Base-by-base conservation (phyloP, 1,140 invertebrate species). In the Brachionus manjavacas region DNA sequence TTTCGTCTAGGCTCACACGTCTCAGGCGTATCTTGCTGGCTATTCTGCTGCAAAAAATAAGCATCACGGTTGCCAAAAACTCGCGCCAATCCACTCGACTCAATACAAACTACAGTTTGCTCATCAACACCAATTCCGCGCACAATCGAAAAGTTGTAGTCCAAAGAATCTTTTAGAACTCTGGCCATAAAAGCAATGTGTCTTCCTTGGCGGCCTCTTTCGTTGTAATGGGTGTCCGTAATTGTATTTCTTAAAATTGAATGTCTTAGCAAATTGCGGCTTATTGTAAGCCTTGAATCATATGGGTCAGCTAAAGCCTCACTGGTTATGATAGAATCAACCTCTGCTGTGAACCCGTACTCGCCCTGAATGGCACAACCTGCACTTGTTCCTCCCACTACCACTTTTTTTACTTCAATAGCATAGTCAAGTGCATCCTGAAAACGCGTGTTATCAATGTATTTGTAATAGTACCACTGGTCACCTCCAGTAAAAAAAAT, bases 341-440 rank as follows among this genome's bases (percentile, higher is more conserved):
- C 41, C 16, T 68, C 55, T 31, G 80, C 80, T 9, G 64, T 68
- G 39, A 83, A 83, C 1, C n/a, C 55, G 25, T 23, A 68, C 31
- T 68, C 39, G 12, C 80, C 80, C 41, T 68, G 80, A 23, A 83
- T 83, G 66, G 80, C 80, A 68, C 80, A 83, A 12, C 80, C 80
- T 23, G 80, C 80, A 52, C 55, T 68, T 23, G 80, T 83, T 20
- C 80, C 80, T 16, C 80, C 80, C 1, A 83, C 66, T 9, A 68
- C 55, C 12, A 70, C 49, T 68, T 35, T 49, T 68, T 83, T 83
- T 8, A 49, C 35, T n/a, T 83, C 66, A 41, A 66, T 39, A 2
- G 39, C 25, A 16, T 70, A 83, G 16, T 83, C 31, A 8, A 83
- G 39, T 2, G 80, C 80, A n/a, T 68, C 80, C 49, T 83, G 55